These are phyloP conservation scores for Alectura lathami DNA, from an alignment of 2,113 vertebrate species.

Conservation along the genomic window DNA sequence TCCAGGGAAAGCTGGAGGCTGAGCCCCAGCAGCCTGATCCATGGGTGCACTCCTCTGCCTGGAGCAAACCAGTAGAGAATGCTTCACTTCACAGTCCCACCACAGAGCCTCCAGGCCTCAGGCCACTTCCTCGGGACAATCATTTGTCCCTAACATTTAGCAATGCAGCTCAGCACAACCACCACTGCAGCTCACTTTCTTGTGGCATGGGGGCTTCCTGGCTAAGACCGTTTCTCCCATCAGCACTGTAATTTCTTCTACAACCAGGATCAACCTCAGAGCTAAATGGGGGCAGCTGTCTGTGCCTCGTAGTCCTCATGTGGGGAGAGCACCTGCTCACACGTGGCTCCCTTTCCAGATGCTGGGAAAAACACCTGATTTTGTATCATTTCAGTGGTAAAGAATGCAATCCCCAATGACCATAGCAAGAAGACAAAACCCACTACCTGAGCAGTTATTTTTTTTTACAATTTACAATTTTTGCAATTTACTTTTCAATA, in stretches of 20 bases:
- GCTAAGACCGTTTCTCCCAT: neutral
- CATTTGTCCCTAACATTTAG: neutral
- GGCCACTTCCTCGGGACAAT: neutral
- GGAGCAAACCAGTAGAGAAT: neutral
- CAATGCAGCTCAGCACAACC: neutral
- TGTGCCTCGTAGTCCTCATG: too few species aligned
- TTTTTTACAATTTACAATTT: neutral
- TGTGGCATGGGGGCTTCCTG: neutral
- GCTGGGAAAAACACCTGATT: neutral
- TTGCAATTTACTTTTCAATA: too few species aligned
- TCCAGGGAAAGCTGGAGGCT: neutral
- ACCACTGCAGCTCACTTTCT: neutral
- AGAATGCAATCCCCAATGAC: neutral
- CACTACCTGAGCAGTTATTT: accelerated
- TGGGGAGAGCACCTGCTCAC: neutral
- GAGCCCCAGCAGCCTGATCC: neutral
- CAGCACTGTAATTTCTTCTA: neutral
- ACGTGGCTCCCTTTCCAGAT: accelerated
- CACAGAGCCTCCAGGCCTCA: neutral
- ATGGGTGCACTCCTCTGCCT: accelerated
- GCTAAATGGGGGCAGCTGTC: neutral
- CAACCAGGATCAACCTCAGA: accelerated
- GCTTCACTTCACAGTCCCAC: neutral
- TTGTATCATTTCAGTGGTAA: neutral
- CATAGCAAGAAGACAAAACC: neutral